These are phyloP conservation scores for Minunthozetes semirufus DNA, from an alignment of 2,888 invertebrate species.

Conservation along the genomic window DNA sequence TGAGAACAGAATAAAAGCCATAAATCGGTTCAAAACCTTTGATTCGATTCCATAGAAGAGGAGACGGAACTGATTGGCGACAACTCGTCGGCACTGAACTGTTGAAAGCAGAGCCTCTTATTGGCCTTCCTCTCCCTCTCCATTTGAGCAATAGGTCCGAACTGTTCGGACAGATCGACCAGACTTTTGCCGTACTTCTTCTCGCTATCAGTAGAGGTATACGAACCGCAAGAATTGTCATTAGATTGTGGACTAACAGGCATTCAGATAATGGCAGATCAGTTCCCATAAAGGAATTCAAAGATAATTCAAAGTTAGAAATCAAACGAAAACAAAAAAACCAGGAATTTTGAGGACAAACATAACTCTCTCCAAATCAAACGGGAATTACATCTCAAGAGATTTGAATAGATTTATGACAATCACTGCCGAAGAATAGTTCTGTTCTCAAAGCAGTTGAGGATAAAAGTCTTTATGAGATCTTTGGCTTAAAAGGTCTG, in stretches of 20 bases:
- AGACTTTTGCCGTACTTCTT: neutral
- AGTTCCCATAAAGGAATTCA: neutral
- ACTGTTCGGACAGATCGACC: neutral
- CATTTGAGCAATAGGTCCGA: neutral
- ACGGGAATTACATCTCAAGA: too few species aligned
- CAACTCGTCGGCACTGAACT: neutral
- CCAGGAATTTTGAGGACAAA: too few species aligned
- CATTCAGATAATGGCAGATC: neutral
- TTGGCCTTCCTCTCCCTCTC: neutral
- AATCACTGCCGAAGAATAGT: too few species aligned
- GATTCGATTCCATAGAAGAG: neutral
- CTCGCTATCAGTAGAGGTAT: constrained; percentile 1
- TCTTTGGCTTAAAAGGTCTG: too few species aligned
- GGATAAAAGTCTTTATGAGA: too few species aligned
- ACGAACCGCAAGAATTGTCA: constrained; percentile 25
- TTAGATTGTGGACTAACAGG: constrained; percentile 23
- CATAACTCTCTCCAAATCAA: too few species aligned
- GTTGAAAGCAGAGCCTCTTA: constrained; percentile 3
- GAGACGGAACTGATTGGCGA: constrained; percentile 21
- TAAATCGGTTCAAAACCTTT: neutral
- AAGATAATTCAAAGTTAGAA: neutral
- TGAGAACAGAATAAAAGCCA: neutral
- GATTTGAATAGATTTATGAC: too few species aligned
- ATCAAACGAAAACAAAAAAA: neutral
- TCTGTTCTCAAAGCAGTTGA: too few species aligned